Evolutionary conservation across 2,797 vertebrate species (phyloP), one percentile per base, ranked within the genome.

Genomic region (Crenuchus spilurus): DNA sequence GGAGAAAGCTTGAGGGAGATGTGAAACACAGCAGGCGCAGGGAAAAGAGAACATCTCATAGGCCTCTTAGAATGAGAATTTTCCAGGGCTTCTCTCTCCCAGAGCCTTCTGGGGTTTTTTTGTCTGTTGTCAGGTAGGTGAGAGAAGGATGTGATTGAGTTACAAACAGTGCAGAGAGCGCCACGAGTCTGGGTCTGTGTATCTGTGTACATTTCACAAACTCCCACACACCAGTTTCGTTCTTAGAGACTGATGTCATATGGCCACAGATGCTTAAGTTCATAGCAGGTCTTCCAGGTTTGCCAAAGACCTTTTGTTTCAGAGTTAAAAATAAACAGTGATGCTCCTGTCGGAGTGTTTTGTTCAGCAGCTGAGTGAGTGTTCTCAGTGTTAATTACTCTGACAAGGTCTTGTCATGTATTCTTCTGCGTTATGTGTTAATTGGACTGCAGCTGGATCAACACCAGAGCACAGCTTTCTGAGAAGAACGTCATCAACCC

Each of bases 341-440:
- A 7, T 16, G 35, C 16, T 14, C 6, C 33, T 4, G n/a, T 58
- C 10, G 46, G 46, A 20, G 7, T 13, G 22, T 22, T 13, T 22
- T 14, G 22, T 22, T 41, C 35, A 28, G 31, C n/a, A 39, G 64
- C 20, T 4, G 48, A n/a, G 9, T 5, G 16, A 2, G 30, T 46
- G 22, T 24, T 71, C 20, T 35, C 30, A 1, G 42, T 20, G 57
- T 10, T 16, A 18, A 26, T 51, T 58, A 35, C 55, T 60, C 55
- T 48, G 44, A 35, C 54, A 48, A 22, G 31, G 37, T 26, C 31
- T 44, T 61, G 69, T 72, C 8, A 22, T 39, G 57, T 51, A 8
- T n/a, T 62, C 37, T n/a, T 62, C 37, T 62, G 11, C 28, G 20
- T 22, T 16, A 24, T 63, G 70, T 63, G 33, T 62, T 72, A 22